These are phyloP conservation scores for Brotula barbata DNA, from an alignment of 2,797 vertebrate genomes.

Conservation along the genomic window DNA sequence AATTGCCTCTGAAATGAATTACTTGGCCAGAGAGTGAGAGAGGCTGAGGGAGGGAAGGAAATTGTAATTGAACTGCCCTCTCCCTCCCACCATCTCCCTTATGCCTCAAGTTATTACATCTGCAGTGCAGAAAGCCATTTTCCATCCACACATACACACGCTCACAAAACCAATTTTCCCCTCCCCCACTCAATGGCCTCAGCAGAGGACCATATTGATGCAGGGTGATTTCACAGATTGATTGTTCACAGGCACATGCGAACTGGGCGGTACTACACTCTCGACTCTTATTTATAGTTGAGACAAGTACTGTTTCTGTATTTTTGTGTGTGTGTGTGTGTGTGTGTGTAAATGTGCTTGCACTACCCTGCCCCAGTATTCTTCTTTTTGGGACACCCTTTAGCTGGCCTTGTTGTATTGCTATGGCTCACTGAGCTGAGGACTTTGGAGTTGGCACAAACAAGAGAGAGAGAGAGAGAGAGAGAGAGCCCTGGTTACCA, in stretches of 20 bases:
- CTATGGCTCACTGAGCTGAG: constrained; percentile 31
- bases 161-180: constrained; percentile 55
- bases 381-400: constrained; percentile 55
- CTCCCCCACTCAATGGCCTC: constrained; percentile 51
- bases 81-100: constrained; percentile 39
- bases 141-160: constrained; percentile 44
- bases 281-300: constrained; percentile 30
- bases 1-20: constrained; percentile 81
- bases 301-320: constrained; percentile 23
- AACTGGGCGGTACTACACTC: constrained; percentile 31
- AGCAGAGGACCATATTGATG: constrained; percentile 58
- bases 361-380: not conserved
- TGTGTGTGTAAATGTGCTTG: constrained; percentile 16
- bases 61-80: constrained; percentile 77
- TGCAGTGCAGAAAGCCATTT: constrained; percentile 76
- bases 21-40: constrained; percentile 73
- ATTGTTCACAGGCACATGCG: constrained; percentile 56
- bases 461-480: constrained; percentile 16
- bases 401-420: constrained; percentile 55
- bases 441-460: constrained; percentile 53
- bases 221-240: constrained; percentile 66
- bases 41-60: constrained; percentile 66
- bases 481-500: constrained; percentile 69
- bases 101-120: constrained; percentile 77
- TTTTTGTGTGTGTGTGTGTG: not conserved